Conservation (phyloP, 2,113 vertebrate species). For the Atlantisia rogersi region DNA sequence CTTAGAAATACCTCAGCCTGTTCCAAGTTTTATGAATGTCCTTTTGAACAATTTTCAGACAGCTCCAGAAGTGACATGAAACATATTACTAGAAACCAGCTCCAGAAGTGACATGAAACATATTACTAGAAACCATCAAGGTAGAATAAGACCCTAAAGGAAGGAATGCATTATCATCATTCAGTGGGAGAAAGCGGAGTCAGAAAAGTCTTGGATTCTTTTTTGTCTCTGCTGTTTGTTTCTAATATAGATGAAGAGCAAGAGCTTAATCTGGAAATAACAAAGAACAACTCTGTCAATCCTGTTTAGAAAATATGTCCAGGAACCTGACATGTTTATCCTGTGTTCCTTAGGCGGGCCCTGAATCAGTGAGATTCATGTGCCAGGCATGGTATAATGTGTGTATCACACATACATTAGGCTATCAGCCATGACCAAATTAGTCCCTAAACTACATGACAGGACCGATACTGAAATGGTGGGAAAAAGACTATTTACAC, state of each 20-base stretch:
- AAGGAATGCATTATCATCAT: neutral
- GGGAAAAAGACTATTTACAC: neutral
- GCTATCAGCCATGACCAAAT: neutral
- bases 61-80: neutral
- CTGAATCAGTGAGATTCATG: neutral
- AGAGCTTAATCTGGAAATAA: neutral
- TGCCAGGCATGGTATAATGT: neutral
- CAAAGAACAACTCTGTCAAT: neutral
- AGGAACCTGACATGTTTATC: neutral
- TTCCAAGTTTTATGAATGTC: neutral
- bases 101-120: neutral
- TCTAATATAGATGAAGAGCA: neutral
- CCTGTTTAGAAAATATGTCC: neutral
- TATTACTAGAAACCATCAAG: neutral
- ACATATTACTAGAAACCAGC: neutral
- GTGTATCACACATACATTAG: no score
- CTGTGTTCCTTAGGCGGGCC: neutral
- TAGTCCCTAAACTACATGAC: neutral
- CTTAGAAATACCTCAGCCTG: neutral
- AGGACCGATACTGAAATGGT: neutral
- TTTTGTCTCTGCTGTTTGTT: neutral
- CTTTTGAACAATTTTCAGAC: neutral
- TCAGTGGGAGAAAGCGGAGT: neutral
- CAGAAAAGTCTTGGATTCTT: neutral
- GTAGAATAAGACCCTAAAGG: neutral